Base-by-base conservation (phyloP, 2,888 invertebrate species). In the Leucophora obtusa region DNA sequence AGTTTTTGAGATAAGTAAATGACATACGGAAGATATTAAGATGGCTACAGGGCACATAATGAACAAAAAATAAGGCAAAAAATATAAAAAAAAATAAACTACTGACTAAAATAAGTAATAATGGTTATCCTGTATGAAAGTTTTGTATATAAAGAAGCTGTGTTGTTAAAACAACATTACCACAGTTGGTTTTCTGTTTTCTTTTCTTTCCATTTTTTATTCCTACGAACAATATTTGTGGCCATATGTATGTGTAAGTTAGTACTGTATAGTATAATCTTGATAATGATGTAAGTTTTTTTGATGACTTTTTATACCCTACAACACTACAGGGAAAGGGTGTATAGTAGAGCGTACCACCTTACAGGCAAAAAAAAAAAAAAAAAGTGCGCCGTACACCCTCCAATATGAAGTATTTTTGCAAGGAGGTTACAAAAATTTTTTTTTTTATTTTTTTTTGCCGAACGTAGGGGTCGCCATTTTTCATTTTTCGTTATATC, bases 21-120 rank as follows among this genome's bases (percentile, higher is more conserved):
- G 87, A 87, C 87, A 85, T 86, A 85, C 85, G 87, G 86, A 86
- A 84, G 83, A 86, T 85, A 83, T 83, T 83, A 84, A 79, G 53
- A 59, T 54, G 43, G 68, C 75, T 76, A 66, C 59, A 65, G 69
- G 69, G 59, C 69, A 63, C 69, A 76, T 76, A 65, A 69, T n/a
- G 69, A 56, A 63, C 63, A 69, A 79, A 65, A 53, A 35, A n/a
- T n/a, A n/a, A n/a, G n/a, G n/a, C n/a, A n/a, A 50, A 33, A 9
- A 11, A n/a, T 15, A 50, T 14, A 3, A 11, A 50, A 58, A 58
- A 17, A n/a, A 1, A 50, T 18, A 63, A 38, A 18, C 60, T 33
- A 58, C 72, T 73, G 70, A 73, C 59, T 77, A 71, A 73, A 51
- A 66, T 73, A 70, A 72, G 53, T 70, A 70, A 72, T 72, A 59